Evolutionary conservation across 1,140 invertebrate species (phyloP), one percentile per base, ranked within the genome.

Genomic region (Drosophila sechellia): DNA sequence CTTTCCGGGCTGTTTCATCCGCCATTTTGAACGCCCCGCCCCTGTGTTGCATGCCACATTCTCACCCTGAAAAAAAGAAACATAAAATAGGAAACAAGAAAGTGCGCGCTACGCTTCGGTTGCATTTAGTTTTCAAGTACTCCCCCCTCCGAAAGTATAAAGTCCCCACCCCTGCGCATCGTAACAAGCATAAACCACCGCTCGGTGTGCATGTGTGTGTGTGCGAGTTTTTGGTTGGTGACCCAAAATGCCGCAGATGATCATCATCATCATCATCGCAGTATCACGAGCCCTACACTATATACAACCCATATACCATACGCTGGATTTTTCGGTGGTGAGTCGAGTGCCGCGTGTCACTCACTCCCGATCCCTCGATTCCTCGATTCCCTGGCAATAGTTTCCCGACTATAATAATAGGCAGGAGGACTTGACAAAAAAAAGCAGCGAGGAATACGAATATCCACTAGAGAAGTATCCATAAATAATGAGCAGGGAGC

Each of bases 141-240:
- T 63, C 34, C 65, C 61, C 45, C 59, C 27, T 43, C 37, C 20
- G 12, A 22, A 57, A 65, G 34, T 13, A 17, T 8, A 15, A 11
- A 65, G 25, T 43, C 64, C 63, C 64, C 68, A 66, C 66, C 64
- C 50, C 64, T 48, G 49, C 3, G 17, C 8, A 15, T 43, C 64
- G 71, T 84, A 84, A 84, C 80, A 84, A 79, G 80, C 80, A 84
- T 84, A 84, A 84, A 84, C 80, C 80, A 84, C 81, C 80, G 65
- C 77, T 40, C 10, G 22, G 20, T 43, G 13, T 65, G 46, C 53
- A 34, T 66, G 34, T 69, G 64, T 70, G 79, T 83, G 71, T 84
- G 80, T 56, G 80, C 80, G 81, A 77, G 80, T 84, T 84, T 84
- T 84, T 84, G 80, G 80, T 84, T 84, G 80, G 80, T 77, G 80